Percentiles rank a stretch among this genome's conserved stretches.
Conservation (phyloP, 2,113 vertebrate species). For the Myiozetetes cayanensis region DNA sequence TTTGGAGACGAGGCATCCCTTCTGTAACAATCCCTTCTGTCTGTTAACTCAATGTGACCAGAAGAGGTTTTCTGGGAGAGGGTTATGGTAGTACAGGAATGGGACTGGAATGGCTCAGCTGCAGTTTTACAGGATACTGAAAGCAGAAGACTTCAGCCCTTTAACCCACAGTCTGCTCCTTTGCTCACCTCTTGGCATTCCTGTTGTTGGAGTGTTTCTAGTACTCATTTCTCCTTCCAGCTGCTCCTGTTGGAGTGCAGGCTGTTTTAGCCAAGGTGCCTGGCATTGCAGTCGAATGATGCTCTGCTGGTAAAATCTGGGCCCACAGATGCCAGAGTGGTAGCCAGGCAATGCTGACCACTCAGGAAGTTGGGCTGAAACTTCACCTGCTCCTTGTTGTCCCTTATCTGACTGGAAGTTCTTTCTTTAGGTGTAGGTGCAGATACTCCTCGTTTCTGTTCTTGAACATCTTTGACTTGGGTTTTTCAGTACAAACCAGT, state of each 20-base stretch:
- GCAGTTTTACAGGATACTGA: neutral
- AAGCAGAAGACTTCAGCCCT: neutral
- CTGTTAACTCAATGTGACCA: neutral
- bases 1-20: neutral
- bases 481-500: neutral
- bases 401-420: neutral
- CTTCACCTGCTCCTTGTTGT: neutral
- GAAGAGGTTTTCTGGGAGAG: neutral
- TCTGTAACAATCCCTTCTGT: neutral
- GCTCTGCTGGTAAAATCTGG: neutral
- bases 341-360: neutral
- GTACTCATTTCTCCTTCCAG: neutral
- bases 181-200: neutral
- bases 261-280: neutral
- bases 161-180: neutral
- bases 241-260: neutral
- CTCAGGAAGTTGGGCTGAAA: neutral
- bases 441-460: neutral
- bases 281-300: accelerated
- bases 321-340: neutral
- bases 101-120: neutral
- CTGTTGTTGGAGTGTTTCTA: neutral
- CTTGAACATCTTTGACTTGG: neutral
- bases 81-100: neutral
- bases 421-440: neutral